Evolutionary conservation across 1,140 invertebrate genomes (phyloP).

Genomic region (Temnothorax curvispinosus): DNA sequence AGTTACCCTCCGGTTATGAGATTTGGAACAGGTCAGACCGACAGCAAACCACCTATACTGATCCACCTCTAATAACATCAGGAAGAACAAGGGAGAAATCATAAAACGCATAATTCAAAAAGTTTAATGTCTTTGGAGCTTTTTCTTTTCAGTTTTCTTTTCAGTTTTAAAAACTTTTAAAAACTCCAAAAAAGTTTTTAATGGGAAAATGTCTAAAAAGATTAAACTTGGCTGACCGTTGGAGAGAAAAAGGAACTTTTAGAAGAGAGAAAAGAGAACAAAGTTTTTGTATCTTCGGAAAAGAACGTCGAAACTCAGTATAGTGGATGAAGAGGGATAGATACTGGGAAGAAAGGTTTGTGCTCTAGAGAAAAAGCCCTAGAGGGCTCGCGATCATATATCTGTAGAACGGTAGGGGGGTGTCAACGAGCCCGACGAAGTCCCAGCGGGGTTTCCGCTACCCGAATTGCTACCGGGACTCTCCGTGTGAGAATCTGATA

Average conservation of each 20-base stretch:
- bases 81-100: neutral
- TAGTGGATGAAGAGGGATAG: neutral
- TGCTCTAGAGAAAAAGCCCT: constrained; percentile 51
- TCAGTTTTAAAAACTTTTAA: neutral
- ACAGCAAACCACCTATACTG: neutral
- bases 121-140: too few species aligned
- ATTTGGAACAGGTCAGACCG: neutral
- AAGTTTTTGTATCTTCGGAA: constrained; percentile 28
- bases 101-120: neutral
- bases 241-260: neutral
- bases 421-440: constrained; percentile 77
- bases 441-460: constrained; percentile 76
- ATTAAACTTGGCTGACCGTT: neutral
- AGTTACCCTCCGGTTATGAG: constrained; percentile 30
- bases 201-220: neutral
- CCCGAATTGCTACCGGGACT: constrained; percentile 64
- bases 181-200: neutral
- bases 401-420: constrained; percentile 76
- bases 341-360: constrained; percentile 44
- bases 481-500: constrained; percentile 67
- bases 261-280: neutral
- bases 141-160: too few species aligned
- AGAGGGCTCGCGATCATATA: constrained; percentile 71
- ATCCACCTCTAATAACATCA: neutral
- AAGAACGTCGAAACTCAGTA: constrained; percentile 11